Percentiles rank a stretch among this genome's conserved stretches.
phyloP scores from a whole-genome alignment of 2,888 invertebrate species.

The Plebejus melissa region DNA sequence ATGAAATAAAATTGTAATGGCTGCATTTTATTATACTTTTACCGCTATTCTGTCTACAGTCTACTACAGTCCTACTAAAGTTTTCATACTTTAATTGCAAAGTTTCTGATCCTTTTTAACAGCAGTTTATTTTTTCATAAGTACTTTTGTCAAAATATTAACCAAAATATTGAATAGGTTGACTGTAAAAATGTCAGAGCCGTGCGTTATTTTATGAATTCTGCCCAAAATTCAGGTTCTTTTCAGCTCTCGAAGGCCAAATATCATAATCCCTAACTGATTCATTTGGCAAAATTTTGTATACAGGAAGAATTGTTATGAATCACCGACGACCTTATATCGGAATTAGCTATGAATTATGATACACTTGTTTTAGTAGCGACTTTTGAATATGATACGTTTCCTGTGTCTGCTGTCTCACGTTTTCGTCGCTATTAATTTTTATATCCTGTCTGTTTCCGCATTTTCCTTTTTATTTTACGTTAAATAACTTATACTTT shows the following conservation, averaged over 20 bases:
- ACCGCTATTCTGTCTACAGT: too few species aligned
- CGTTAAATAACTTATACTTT: background rate
- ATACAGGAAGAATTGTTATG: slow-evolving; percentile 10
- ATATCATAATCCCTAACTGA: background rate
- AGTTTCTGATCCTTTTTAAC: too few species aligned
- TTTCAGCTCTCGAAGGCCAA: background rate
- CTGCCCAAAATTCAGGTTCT: background rate
- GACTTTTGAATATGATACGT: slow-evolving; percentile 3
- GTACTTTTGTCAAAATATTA: too few species aligned
- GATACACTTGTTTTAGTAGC: slow-evolving; percentile 19
- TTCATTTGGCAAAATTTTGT: background rate
- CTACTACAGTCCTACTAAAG: background rate
- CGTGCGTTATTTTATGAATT: background rate
- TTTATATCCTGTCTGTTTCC: background rate
- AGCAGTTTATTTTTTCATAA: too few species aligned
- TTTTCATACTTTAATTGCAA: too few species aligned
- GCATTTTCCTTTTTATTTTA: background rate
- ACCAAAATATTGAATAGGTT: too few species aligned
- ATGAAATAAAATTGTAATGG: background rate
- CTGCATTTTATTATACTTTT: background rate
- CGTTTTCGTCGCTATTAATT: slow-evolving; percentile 1
- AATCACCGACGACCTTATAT: background rate
- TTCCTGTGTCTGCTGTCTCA: slow-evolving; percentile 9
- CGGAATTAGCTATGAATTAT: background rate
- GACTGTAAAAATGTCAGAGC: too few species aligned